Conservation (phyloP, 2,888 invertebrate genomes). For the Amorpha juglandis region DNA sequence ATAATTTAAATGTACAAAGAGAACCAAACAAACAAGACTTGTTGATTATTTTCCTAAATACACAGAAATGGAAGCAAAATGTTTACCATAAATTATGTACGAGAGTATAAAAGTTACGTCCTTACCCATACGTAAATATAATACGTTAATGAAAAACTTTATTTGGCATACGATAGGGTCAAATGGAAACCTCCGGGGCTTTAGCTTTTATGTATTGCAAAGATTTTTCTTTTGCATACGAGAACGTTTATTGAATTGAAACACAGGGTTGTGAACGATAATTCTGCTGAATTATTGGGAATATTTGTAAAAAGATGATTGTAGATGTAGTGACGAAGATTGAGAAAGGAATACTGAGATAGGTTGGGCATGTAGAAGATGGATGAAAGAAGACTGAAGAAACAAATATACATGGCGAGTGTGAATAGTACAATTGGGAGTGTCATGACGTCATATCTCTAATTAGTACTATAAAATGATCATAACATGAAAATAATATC, state of each 20-base stretch:
- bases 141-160: slow-evolving; percentile 24
- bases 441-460: no score
- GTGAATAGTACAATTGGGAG: no score
- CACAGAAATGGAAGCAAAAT: slow-evolving; percentile 17
- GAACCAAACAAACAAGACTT: neutral
- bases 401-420: no score
- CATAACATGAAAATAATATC: no score
- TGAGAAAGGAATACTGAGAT: no score
- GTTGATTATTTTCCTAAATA: slow-evolving; percentile 8
- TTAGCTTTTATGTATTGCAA: slow-evolving; percentile 1
- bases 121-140: slow-evolving; percentile 12
- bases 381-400: no score
- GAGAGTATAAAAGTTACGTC: slow-evolving; percentile 22
- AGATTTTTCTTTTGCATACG: neutral
- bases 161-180: slow-evolving; percentile 7
- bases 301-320: no score
- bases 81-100: slow-evolving; percentile 22
- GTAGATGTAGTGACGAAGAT: no score
- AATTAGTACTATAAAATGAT: no score
- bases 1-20: neutral
- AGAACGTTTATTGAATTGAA: neutral
- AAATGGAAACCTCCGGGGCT: neutral
- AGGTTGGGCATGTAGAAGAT: no score
- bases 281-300: no score
- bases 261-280: neutral